These are phyloP conservation scores for Engraulis encrasicolus DNA, from an alignment of 2,113 vertebrate genomes.

Conservation along the genomic window DNA sequence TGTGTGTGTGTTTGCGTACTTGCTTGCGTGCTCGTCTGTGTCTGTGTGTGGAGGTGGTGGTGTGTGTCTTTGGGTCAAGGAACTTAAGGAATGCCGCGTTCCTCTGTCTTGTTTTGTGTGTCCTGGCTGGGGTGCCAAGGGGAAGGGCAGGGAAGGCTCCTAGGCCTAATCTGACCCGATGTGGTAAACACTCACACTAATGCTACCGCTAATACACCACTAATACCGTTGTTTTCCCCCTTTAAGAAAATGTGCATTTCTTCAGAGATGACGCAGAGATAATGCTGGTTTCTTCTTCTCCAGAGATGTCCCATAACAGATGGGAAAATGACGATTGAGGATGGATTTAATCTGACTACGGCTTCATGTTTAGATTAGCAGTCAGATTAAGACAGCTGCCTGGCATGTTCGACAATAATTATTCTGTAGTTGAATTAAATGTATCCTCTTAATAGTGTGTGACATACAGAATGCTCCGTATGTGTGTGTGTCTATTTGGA, in stretches of 20 bases:
- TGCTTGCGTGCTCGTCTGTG: too few species aligned
- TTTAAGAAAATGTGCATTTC: slow-evolving; percentile 74
- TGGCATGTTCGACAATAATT: slow-evolving; percentile 76
- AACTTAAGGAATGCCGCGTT: slow-evolving; percentile 62
- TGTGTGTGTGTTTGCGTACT: neutral
- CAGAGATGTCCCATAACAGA: slow-evolving; percentile 72
- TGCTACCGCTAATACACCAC: slow-evolving; percentile 35
- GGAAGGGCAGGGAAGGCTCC: slow-evolving; percentile 33
- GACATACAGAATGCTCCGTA: slow-evolving; percentile 70
- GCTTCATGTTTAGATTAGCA: slow-evolving; percentile 73
- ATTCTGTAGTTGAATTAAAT: slow-evolving; percentile 75
- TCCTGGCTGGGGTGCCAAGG: slow-evolving; percentile 53
- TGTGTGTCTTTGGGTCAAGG: slow-evolving; percentile 55
- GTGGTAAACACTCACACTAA: slow-evolving; percentile 63
- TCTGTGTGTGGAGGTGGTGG: neutral
- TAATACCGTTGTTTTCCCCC: slow-evolving; percentile 67
- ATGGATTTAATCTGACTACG: slow-evolving; percentile 77
- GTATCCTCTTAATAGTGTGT: slow-evolving; percentile 71
- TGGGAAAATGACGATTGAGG: slow-evolving; percentile 62
- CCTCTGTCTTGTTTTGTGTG: slow-evolving; percentile 53
- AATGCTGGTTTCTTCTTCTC: too few species aligned
- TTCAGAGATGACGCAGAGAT: too few species aligned
- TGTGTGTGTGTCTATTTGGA: slow-evolving; percentile 57
- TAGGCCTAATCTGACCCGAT: slow-evolving; percentile 61
- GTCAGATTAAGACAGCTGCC: slow-evolving; percentile 73